A percentile compares a stretch with the other conserved stretches of the same genome.
Conservation (phyloP, 2,797 vertebrate genomes). For the Bufotes viridis region DNA sequence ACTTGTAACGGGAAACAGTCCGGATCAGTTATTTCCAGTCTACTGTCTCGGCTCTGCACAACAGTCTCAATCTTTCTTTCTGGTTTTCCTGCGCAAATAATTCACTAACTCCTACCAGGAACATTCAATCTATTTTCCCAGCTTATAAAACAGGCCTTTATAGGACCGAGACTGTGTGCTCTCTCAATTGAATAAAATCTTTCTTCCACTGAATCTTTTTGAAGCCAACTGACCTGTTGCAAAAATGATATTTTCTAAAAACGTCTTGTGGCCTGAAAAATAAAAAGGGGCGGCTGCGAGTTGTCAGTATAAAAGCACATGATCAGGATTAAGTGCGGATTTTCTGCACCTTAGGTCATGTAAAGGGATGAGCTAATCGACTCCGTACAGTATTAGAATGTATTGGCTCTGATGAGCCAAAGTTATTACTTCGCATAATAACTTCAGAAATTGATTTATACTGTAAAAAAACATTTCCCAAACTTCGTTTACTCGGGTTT, state of each 20-base stretch:
- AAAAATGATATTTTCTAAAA: background rate
- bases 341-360: no score
- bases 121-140: conserved; percentile 27
- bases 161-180: background rate
- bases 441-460: no score
- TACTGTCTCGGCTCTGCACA: background rate
- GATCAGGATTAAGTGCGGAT: no score
- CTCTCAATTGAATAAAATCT: background rate
- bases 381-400: no score
- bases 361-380: no score
- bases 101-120: conserved; percentile 9
- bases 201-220: conserved; percentile 13
- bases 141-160: conserved; percentile 30
- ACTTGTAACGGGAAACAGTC: background rate
- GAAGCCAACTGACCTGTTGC: conserved; percentile 3
- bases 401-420: no score
- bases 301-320: background rate
- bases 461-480: no score
- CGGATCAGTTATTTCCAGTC: background rate
- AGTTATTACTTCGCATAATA: no score
- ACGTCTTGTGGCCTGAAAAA: background rate
- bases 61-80: conserved; percentile 14
- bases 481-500: no score
- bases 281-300: background rate
- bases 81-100: conserved; percentile 15